Conservation (phyloP, 2,113 vertebrate genomes). For the Ploceus nigricollis region DNA sequence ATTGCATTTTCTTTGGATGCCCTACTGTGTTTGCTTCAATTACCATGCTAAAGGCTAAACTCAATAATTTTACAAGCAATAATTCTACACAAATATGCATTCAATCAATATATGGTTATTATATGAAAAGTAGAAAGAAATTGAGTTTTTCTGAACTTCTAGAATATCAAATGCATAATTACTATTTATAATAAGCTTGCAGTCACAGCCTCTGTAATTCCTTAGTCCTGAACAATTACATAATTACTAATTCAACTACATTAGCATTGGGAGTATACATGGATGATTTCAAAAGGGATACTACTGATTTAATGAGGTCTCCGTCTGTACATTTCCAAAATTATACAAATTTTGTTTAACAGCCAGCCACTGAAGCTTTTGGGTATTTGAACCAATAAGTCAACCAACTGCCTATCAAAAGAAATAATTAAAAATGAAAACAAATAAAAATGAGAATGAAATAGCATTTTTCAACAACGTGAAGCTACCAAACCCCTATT, state of each 20-base stretch:
- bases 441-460: background rate
- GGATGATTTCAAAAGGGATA: slow-evolving; percentile 29
- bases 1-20: background rate
- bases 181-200: slow-evolving; percentile 12
- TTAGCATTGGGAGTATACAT: background rate
- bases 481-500: background rate
- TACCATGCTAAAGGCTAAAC: slow-evolving; percentile 1
- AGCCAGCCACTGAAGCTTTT: background rate
- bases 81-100: slow-evolving; percentile 20
- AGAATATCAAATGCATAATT: slow-evolving; percentile 11
- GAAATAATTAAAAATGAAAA: background rate
- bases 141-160: background rate
- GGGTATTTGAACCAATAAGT: slow-evolving; percentile 5
- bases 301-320: slow-evolving; percentile 25
- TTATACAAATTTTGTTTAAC: slow-evolving; percentile 13
- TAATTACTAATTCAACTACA: slow-evolving; percentile 31
- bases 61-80: slow-evolving; percentile 40
- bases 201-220: slow-evolving; percentile 11
- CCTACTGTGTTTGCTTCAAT: background rate
- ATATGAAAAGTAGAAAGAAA: background rate
- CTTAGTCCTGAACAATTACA: background rate
- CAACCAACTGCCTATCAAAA: background rate
- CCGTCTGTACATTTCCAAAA: slow-evolving; percentile 15
- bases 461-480: background rate
- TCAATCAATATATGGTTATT: slow-evolving; percentile 12